phyloP scores from a whole-genome alignment of 1,140 invertebrate genomes.

The Drosophila rufa region DNA sequence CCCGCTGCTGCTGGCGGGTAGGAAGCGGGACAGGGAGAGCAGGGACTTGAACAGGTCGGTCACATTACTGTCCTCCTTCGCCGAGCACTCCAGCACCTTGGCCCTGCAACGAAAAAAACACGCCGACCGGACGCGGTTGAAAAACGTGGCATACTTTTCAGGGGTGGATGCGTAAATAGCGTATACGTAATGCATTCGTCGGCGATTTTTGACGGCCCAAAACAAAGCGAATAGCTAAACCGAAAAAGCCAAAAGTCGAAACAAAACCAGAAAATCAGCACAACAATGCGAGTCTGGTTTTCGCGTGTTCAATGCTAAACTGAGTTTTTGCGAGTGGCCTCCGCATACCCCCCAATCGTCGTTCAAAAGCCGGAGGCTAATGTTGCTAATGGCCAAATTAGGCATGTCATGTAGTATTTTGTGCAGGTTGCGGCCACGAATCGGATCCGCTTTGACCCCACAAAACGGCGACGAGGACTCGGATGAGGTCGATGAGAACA shows the following conservation, averaged over 20 bases:
- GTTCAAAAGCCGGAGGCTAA: slow-evolving; percentile 22
- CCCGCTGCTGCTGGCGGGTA: slow-evolving; percentile 86
- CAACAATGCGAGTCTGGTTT: slow-evolving; percentile 15
- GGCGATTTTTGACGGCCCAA: not conserved
- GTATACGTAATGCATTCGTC: slow-evolving; percentile 41
- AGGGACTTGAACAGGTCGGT: slow-evolving; percentile 91
- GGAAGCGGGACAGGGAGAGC: slow-evolving; percentile 89
- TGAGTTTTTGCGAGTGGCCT: slow-evolving; percentile 39
- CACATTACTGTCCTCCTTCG: slow-evolving; percentile 92
- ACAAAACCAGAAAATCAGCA: slow-evolving; percentile 24
- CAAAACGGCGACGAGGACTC: slow-evolving; percentile 8
- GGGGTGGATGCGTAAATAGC: slow-evolving; percentile 31
- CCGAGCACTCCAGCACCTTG: slow-evolving; percentile 93
- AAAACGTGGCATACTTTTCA: slow-evolving; percentile 44
- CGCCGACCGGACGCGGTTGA: not conserved
- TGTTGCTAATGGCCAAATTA: slow-evolving; percentile 69
- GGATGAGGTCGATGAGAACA: slow-evolving; percentile 5
- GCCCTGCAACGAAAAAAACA: slow-evolving; percentile 86
- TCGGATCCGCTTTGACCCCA: slow-evolving; percentile 6
- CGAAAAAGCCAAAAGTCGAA: slow-evolving; percentile 20
- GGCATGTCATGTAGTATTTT: slow-evolving; percentile 56
- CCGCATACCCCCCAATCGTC: slow-evolving; percentile 3
- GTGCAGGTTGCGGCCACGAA: slow-evolving; percentile 33
- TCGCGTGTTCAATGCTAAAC: slow-evolving; percentile 41
- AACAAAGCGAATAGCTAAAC: slow-evolving; percentile 30